Percentiles rank a stretch among this genome's conserved stretches.
Conservation (phyloP, 2,797 vertebrate species). For the Danio choprae region DNA sequence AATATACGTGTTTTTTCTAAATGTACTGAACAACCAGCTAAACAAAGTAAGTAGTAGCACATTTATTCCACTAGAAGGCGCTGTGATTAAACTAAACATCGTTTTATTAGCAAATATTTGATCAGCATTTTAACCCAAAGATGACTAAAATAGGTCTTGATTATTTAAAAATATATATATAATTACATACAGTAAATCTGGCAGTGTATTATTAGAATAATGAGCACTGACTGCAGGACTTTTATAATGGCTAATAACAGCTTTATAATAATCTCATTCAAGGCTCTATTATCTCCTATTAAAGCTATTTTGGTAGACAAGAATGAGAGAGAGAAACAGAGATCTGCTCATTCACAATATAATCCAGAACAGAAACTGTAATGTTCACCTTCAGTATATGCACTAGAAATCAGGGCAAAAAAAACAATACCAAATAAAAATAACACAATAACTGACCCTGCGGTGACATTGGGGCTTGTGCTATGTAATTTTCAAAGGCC, state of each 20-base stretch:
- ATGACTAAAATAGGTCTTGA: neutral
- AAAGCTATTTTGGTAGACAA: slow-evolving; percentile 20
- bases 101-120: neutral
- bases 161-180: neutral
- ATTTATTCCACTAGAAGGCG: slow-evolving; percentile 30
- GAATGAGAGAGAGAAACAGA: neutral
- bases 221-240: neutral
- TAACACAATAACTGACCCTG: slow-evolving; percentile 32
- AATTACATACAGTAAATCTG: neutral
- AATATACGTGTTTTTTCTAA: too few relatives aligned
- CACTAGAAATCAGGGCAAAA: slow-evolving; percentile 25
- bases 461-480: neutral
- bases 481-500: slow-evolving; percentile 15
- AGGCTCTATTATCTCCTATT: neutral
- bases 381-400: slow-evolving; percentile 11
- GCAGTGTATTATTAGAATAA: neutral
- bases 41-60: slow-evolving; percentile 13
- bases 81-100: slow-evolving; percentile 5
- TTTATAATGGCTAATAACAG: neutral
- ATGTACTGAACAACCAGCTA: neutral
- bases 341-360: slow-evolving; percentile 7
- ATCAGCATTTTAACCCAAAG: neutral
- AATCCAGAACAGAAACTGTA: slow-evolving; percentile 29
- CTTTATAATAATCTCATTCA: slow-evolving; percentile 1
- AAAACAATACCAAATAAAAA: slow-evolving; percentile 26